Conservation (phyloP, 2,888 invertebrate genomes). For the Mythimna loreyi region DNA sequence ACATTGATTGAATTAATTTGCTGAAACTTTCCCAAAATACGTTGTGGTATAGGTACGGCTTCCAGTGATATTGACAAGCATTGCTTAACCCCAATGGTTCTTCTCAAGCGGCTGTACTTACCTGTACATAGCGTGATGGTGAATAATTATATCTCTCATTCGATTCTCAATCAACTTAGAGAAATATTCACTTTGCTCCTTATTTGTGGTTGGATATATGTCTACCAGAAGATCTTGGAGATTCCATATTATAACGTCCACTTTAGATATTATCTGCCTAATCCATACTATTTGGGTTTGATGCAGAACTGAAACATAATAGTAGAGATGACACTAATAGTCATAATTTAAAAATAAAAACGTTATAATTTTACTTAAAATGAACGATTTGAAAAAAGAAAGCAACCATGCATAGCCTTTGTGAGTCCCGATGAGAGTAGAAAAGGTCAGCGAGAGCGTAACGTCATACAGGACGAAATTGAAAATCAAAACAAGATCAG, state of each 20-base stretch:
- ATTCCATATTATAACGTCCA: constrained; percentile 78
- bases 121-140: constrained; percentile 78
- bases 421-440: neutral
- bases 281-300: constrained; percentile 82
- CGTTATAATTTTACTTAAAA: no score
- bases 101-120: constrained; percentile 35
- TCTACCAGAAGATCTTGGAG: constrained; percentile 77
- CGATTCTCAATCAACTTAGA: constrained; percentile 68
- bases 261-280: constrained; percentile 77
- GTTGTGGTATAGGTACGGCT: no score
- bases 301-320: constrained; percentile 73
- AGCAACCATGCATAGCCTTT: neutral
- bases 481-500: neutral
- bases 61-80: no score
- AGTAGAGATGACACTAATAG: neutral
- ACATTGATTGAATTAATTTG: constrained; percentile 68
- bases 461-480: neutral
- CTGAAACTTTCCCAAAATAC: no score
- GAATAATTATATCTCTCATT: constrained; percentile 73
- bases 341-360: neutral
- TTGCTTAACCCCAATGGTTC: no score
- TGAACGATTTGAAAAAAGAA: no score
- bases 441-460: neutral
- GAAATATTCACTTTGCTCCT: constrained; percentile 63
- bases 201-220: constrained; percentile 66